Evolutionary conservation across 2,797 vertebrate genomes (phyloP).

Genomic region (Oreonectes daqikongensis): DNA sequence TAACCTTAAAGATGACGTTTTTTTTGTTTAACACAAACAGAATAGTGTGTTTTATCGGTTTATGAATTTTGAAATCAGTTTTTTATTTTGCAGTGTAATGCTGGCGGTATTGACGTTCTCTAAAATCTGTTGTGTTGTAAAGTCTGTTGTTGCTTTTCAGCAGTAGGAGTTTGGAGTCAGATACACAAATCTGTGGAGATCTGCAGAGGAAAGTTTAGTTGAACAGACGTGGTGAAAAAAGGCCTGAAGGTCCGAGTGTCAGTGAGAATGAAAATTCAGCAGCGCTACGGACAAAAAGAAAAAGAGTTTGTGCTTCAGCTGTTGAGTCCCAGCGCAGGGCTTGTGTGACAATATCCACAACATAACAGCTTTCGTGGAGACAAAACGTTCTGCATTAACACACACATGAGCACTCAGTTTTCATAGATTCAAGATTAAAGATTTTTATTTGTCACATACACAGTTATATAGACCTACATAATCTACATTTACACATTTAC

Average conservation of each 20-base stretch:
- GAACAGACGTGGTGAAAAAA: slow-evolving; percentile 37
- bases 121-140: neutral
- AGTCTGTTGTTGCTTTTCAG: slow-evolving; percentile 16
- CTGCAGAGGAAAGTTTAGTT: slow-evolving; percentile 26
- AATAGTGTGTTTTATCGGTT: no score
- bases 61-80: neutral
- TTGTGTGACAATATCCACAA: slow-evolving; percentile 13
- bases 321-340: slow-evolving; percentile 5
- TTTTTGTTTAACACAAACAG: neutral
- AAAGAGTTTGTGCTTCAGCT: slow-evolving; percentile 22
- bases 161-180: slow-evolving; percentile 14
- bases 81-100: neutral
- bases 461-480: no score
- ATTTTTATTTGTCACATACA: no score
- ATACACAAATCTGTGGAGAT: slow-evolving; percentile 28
- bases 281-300: neutral
- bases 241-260: slow-evolving; percentile 33
- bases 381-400: slow-evolving; percentile 15
- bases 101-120: neutral
- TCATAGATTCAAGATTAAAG: no score
- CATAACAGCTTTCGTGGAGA: slow-evolving; percentile 9
- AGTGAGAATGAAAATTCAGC: slow-evolving; percentile 26
- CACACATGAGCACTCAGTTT: no score
- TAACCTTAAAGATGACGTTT: no score
- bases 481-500: neutral